phyloP scores from a whole-genome alignment of 2,888 invertebrate genomes.

The Acanthosepion pharaonis region DNA sequence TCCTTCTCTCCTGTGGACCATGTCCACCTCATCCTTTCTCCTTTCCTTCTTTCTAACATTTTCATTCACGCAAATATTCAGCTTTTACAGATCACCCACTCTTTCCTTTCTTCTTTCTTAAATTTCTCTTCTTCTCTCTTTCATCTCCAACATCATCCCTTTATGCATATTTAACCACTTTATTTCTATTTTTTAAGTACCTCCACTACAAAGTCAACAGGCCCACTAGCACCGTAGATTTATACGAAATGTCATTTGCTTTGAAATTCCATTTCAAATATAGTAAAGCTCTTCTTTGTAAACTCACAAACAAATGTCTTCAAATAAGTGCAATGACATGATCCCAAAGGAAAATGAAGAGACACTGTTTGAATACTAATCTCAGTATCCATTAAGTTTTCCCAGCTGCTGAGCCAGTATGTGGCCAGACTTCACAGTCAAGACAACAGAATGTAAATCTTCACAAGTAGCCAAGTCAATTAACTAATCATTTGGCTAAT shows the following conservation, averaged over 20 bases:
- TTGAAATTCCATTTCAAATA: background rate
- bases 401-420: background rate
- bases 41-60: no score
- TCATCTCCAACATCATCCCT: background rate
- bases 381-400: background rate
- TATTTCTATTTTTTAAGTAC: background rate
- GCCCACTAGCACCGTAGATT: background rate
- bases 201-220: background rate
- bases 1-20: no score
- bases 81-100: background rate
- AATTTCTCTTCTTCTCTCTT: background rate
- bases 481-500: background rate
- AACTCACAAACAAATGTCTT: background rate
- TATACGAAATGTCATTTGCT: background rate
- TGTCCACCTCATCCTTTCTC: no score
- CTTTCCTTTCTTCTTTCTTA: background rate
- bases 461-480: constrained; percentile 33
- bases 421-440: background rate
- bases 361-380: background rate
- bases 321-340: background rate
- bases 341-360: background rate
- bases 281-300: background rate
- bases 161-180: background rate
- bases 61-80: no score
- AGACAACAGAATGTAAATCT: constrained; percentile 1